A percentile compares a stretch with the other conserved stretches of the same genome.
Evolutionary conservation across 2,113 vertebrate genomes (phyloP).

Genomic region (Oceanodroma tethys): DNA sequence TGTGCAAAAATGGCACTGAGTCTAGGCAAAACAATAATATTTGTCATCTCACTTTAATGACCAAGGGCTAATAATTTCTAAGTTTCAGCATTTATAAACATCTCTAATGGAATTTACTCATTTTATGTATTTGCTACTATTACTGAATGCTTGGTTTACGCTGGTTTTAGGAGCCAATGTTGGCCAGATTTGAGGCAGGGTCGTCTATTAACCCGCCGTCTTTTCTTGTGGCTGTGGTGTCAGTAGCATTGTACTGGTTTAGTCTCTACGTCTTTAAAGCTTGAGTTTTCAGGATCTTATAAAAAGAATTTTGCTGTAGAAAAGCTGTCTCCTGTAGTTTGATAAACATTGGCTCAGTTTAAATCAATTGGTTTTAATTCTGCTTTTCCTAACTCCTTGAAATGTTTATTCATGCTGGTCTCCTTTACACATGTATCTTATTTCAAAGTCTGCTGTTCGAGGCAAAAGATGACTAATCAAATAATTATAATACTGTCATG

Average conservation of each 20-base stretch:
- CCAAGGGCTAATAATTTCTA: not conserved
- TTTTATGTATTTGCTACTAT: not conserved
- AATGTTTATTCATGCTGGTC: conserved; percentile 3
- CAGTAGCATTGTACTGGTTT: not conserved
- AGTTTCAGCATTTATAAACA: not conserved
- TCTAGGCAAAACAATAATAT: not conserved
- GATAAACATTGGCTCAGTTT: not conserved
- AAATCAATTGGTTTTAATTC: not conserved
- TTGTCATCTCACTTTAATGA: not conserved
- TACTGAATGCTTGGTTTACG: not conserved
- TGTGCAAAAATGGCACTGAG: not conserved
- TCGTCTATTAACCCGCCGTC: accelerated
- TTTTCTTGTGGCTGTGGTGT: not conserved
- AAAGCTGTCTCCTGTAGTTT: not conserved
- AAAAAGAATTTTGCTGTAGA: not conserved
- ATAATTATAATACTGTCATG: not conserved
- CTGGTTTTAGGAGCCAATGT: not conserved
- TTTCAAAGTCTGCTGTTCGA: conserved; percentile 24
- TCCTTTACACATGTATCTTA: not conserved
- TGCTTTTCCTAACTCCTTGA: not conserved
- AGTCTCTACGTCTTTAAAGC: not conserved
- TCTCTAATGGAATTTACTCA: not conserved
- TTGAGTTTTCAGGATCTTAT: not conserved
- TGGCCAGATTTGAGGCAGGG: not conserved
- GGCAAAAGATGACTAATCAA: not conserved